phyloP scores from a whole-genome alignment of 2,888 invertebrate species.

The Eurytoma californica region DNA sequence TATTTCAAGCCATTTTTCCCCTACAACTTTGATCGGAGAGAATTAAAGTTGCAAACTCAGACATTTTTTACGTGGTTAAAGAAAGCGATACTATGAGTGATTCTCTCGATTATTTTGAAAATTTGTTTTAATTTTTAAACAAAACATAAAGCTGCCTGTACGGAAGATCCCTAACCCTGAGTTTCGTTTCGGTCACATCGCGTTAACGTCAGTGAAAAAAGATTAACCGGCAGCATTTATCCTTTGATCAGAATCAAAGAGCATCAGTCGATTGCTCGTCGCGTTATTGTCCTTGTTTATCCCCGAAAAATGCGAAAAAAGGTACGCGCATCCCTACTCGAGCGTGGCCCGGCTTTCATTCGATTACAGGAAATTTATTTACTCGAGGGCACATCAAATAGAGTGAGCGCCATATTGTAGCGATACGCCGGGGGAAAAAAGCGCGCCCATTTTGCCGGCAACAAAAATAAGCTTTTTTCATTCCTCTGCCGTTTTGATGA shows the following conservation, averaged over 20 bases:
- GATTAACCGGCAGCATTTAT: no score
- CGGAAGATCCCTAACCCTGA: no score
- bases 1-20: no score
- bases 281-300: constrained; percentile 1
- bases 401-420: neutral
- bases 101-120: no score
- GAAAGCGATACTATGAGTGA: no score
- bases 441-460: neutral
- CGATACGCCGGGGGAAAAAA: neutral
- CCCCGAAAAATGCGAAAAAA: neutral
- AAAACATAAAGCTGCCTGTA: no score
- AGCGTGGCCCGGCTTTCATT: neutral
- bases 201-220: no score
- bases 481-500: neutral
- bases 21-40: no score
- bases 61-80: no score
- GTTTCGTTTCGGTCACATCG: no score
- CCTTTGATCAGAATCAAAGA: neutral
- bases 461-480: constrained; percentile 21
- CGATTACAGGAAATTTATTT: constrained; percentile 29
- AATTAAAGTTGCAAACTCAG: no score
- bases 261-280: constrained; percentile 13
- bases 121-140: no score
- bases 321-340: neutral
- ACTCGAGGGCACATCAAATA: constrained; percentile 5